Evolutionary conservation across 2,888 invertebrate genomes (phyloP).

Genomic region (Agriotes lineatus): DNA sequence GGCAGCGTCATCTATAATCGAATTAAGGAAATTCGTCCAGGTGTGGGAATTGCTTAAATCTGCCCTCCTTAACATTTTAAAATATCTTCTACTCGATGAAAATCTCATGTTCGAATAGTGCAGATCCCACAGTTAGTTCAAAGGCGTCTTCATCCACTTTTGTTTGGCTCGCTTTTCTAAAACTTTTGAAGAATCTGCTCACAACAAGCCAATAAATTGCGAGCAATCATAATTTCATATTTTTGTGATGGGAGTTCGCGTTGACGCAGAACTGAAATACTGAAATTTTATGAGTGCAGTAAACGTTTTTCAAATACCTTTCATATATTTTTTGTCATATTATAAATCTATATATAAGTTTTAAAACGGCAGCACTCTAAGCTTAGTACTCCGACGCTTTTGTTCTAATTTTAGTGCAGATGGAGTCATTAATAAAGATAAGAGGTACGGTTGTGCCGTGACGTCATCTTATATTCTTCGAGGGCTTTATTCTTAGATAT

Average conservation of each 20-base stretch:
- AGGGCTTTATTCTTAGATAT: conserved; percentile 44
- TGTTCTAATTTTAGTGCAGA: conserved; percentile 51
- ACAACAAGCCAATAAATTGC: conserved; percentile 16
- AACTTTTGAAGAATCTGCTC: neutral
- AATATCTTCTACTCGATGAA: no score
- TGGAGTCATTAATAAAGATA: conserved; percentile 53
- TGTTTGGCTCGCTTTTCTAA: no score
- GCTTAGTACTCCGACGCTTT: conserved; percentile 47
- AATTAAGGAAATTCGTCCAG: no score
- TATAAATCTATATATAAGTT: conserved; percentile 42
- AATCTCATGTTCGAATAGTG: no score
- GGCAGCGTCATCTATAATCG: no score
- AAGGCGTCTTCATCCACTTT: no score
- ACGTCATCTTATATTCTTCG: conserved; percentile 46
- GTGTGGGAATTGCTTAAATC: no score
- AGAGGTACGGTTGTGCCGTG: conserved; percentile 49
- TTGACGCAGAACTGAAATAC: neutral
- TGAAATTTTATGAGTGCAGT: conserved; percentile 18
- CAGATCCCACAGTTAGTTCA: no score
- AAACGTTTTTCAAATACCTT: conserved; percentile 18
- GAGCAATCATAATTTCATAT: conserved; percentile 14
- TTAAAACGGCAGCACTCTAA: conserved; percentile 47
- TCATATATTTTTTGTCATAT: conserved; percentile 38
- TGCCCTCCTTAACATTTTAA: no score
- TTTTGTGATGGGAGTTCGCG: neutral